Base-by-base conservation (phyloP, 2,797 vertebrate genomes). In the Tamandua tetradactyla region DNA sequence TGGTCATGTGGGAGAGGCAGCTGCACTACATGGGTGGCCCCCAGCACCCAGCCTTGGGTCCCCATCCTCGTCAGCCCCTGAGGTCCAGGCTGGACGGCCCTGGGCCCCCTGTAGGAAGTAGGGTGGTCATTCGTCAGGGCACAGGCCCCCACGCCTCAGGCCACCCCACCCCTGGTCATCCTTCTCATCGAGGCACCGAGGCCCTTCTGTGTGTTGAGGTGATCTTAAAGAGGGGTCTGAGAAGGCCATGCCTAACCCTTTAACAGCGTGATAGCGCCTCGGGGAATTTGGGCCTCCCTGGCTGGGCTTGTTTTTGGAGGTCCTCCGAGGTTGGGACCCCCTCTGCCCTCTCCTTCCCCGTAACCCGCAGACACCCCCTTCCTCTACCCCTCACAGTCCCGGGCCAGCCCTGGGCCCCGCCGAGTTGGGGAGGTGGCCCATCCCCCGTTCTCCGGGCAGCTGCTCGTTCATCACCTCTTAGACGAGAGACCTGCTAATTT, bases 401-500 rank as follows among this genome's bases (percentile, higher is more conserved):
- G 20, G n/a, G 87, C 84, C 55, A 32, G 14, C 27, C 76, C 15
- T 47, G 25, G 10, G 59, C 72, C 69, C 61, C 49, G 72, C 87
- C 12, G 61, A 79, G 76, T 20, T 0, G 44, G 59, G 68, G 84
- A 89, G 62, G 37, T 6, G 5, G 55, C 93, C 82, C 23, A 1
- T 66, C 69, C 76, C 75, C 47, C 64, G 44, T 89, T 87, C 68
- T 88, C 76, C 49, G 47, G 57, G 74, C 15, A 0, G 23, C 90
- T 62, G 59, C 69, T 91, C 92, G 81, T 95, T 88, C 82, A 92
- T 96, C 94, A 93, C 92, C 37, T 78, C 80, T 35, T 57, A 72
- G 85, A 93, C 64, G 82, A 89, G 71, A 95, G 79, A 86, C 88
- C 74, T 87, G 78, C 93, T 96, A 37, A 95, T 96, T 94, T 94